phyloP scores from a whole-genome alignment of 2,113 vertebrate genomes.

The Plotosus lineatus region DNA sequence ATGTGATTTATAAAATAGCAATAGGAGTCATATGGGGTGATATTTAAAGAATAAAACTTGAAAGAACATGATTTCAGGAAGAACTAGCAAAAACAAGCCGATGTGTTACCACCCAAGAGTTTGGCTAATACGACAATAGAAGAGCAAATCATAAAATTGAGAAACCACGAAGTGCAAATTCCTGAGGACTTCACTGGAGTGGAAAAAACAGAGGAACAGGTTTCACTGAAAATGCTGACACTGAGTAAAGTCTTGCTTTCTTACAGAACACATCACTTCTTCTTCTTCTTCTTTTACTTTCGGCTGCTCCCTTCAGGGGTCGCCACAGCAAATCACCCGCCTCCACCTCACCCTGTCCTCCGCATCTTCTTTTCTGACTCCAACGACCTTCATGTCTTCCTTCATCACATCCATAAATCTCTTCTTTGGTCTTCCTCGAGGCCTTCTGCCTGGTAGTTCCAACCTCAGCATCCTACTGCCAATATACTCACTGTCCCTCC shows the following conservation, averaged over 20 bases:
- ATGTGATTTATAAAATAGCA: slow-evolving; percentile 7
- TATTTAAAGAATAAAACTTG: not conserved
- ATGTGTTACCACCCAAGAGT: not conserved
- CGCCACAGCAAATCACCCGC: too few species aligned
- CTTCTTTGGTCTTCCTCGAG: too few species aligned
- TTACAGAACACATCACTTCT: not conserved
- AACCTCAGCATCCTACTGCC: too few species aligned
- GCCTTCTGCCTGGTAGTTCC: too few species aligned
- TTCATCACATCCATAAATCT: too few species aligned
- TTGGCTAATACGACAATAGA: not conserved
- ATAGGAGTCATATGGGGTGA: not conserved
- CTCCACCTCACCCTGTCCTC: too few species aligned
- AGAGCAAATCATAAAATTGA: not conserved
- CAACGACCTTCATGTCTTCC: too few species aligned
- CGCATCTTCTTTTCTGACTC: too few species aligned
- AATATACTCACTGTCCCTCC: too few species aligned
- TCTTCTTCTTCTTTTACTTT: too few species aligned
- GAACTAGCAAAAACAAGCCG: not conserved
- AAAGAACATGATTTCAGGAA: not conserved
- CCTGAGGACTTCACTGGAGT: not conserved
- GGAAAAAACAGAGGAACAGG: not conserved
- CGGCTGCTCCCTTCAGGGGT: too few species aligned
- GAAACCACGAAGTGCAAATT: not conserved
- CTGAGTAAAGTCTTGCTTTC: not conserved
- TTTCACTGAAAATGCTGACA: not conserved